Evolutionary conservation across 1,140 invertebrate species (phyloP), one percentile per base, ranked within the genome.

Genomic region (Pemphigus obesinymphae): DNA sequence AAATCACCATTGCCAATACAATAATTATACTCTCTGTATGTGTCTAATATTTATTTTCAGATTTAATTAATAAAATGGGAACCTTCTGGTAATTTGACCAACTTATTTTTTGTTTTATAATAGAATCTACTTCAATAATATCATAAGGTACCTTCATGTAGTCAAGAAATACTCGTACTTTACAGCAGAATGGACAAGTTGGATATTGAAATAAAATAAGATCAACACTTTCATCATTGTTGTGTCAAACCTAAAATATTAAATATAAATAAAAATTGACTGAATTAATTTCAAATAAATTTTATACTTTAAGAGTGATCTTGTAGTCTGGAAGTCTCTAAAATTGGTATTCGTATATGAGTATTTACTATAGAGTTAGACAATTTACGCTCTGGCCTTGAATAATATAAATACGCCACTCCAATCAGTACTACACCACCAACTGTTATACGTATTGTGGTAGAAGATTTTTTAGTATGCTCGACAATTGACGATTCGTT

Each of bases 171-270:
- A 96, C 93, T 83, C 98, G 90, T 0, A 99, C 95, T 90, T 99
- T 99, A 86, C 97, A 99, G 87, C 98, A 99, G 88, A 99, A 99
- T 43, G 98, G 98, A 88, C 97, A 99, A 4, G 96, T 97, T 85
- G 97, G 94, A 87, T 97, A 99, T 89, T 99, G 97, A 86, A 94
- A 99, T 31, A 99, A 88, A 1, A 94, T 94, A 23, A 99, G 87
- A 84, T 97, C 92, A 68, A 98, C 88, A 13, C 92, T 92, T 80
- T 90, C 92, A 8, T 88, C 88, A 87, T 97, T 94, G 23, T 89
- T 88, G 13, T 90, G 89, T 86, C 89, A 91, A 10, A 89, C 84
- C 78, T 93, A 88, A 91, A 92, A 85, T 50, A 70, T 89, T 88
- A 48, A 85, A 85, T 73, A 40, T n/a, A n/a, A n/a, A n/a, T n/a